Percentiles rank a stretch among this genome's conserved stretches.
Evolutionary conservation across 2,113 vertebrate genomes (phyloP).

Genomic region (Cacatua alba): DNA sequence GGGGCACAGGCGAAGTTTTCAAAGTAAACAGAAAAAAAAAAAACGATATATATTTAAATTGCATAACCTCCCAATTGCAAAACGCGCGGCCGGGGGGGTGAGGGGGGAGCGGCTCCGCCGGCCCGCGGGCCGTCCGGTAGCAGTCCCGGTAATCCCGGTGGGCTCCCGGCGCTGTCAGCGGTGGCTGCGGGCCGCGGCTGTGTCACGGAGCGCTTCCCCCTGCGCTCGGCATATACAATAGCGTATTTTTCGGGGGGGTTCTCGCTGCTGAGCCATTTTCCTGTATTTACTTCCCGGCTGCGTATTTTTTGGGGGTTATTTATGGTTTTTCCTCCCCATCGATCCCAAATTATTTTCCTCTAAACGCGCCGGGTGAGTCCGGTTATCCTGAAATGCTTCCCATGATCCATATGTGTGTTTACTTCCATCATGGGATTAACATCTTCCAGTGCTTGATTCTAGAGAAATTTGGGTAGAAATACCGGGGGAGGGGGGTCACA

Average conservation of each 20-base stretch:
- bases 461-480: neutral
- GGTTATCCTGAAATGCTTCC: neutral
- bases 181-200: neutral
- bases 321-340: neutral
- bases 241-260: slow-evolving; percentile 26
- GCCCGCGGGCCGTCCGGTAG: neutral
- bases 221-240: neutral
- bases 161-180: slow-evolving; percentile 17
- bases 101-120: slow-evolving; percentile 27
- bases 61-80: slow-evolving; percentile 75
- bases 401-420: neutral
- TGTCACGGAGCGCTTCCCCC: neutral
- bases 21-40: neutral
- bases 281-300: neutral
- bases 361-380: neutral
- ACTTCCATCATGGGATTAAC: slow-evolving; percentile 16
- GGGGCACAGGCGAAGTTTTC: no score
- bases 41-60: slow-evolving; percentile 18
- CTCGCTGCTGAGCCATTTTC: neutral
- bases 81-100: slow-evolving; percentile 21
- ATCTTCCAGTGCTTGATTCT: neutral
- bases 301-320: neutral
- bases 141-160: neutral
- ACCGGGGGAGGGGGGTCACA: neutral
- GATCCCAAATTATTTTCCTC: neutral